Conservation (phyloP, 2,797 vertebrate species). For the Gambelia wislizenii region DNA sequence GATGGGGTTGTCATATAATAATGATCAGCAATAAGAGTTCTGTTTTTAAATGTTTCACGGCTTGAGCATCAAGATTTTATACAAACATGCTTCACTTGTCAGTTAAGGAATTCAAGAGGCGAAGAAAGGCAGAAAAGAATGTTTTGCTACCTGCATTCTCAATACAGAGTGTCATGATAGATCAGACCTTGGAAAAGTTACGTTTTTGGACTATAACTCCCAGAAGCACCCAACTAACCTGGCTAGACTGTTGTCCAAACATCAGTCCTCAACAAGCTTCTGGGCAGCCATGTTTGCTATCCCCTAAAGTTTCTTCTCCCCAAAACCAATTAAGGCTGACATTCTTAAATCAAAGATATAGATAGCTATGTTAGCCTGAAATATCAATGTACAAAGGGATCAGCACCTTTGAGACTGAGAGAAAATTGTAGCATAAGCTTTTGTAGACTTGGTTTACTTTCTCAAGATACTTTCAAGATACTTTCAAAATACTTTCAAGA, state of each 20-base stretch:
- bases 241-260: background rate
- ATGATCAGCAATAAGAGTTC: slow-evolving; percentile 81
- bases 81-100: slow-evolving; percentile 50
- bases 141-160: background rate
- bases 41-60: slow-evolving; percentile 73
- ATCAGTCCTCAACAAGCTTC: background rate
- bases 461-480: no score
- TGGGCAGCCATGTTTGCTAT: background rate
- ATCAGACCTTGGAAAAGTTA: background rate
- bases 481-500: no score
- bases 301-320: background rate
- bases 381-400: no score
- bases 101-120: slow-evolving; percentile 39
- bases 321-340: background rate
- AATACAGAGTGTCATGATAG: background rate
- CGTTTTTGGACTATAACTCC: no score
- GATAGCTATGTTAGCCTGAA: no score
- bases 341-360: background rate
- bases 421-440: no score
- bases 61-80: slow-evolving; percentile 63
- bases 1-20: slow-evolving; percentile 21
- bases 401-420: no score
- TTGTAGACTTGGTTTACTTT: no score
- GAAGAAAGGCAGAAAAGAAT: background rate
- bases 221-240: no score